Base-by-base conservation (phyloP, 2,113 vertebrate genomes). In the Calidris pygmaea region DNA sequence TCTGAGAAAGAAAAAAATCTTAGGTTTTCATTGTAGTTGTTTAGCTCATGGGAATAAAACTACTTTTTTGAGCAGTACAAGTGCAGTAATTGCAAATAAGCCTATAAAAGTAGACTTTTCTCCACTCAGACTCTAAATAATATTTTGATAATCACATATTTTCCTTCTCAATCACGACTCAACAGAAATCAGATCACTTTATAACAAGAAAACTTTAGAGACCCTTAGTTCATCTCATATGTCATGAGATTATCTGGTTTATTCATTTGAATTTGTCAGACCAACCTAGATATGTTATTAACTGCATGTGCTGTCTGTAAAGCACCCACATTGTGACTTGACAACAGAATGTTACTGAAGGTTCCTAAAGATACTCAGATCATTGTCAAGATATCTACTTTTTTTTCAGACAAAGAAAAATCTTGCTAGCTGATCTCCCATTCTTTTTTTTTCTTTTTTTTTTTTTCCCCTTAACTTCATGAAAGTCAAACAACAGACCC, bases 401-500 rank as follows among this genome's bases (percentile, higher is more conserved):
- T 27, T 70, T 70, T 80, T 58, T 22, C n/a, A 80, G 27, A 41
- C 1, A 80, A 67, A 73, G 0, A n/a, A 76, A 84, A 50, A 12
- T 22, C 48, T 68, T 73, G 2, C 19, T n/a, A 55, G 23, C 8
- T 56, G 9, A 9, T 77, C 17, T 77, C 21, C 48, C 6, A 2
- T 35, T 7, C 22, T 16, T 30, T 3, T 9, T 23, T 26, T 11
- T 1, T 12, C 43, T 17, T 3, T 7, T 26, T 16, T 30, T 2
- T 9, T 29, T 26, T 11, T 1, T 12, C 16, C 43, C 43, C 11
- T 76, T 18, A 53, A 32, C 15, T 7, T 41, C 20, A 43, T 7
- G 48, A 23, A 89, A 48, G 16, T 50, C 27, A 48, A 72, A 48
- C 27, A 32, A 48, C 30, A 75, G 89, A 55, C 27, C 30, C 19